Conservation (phyloP, 1,140 invertebrate genomes). For the Aphelinus certus region DNA sequence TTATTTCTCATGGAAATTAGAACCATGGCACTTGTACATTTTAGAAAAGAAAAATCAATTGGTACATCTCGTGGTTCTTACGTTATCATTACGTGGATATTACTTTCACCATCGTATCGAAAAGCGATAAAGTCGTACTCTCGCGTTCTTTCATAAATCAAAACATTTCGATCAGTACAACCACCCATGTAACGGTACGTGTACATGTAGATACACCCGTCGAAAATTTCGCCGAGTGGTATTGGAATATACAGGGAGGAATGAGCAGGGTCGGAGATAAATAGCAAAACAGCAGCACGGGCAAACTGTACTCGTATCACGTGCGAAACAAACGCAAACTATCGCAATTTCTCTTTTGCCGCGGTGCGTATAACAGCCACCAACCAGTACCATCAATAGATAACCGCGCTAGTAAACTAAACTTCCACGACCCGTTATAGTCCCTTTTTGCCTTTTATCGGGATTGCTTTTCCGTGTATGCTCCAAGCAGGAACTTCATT, state of each 20-base stretch:
- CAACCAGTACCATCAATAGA: constrained; percentile 51
- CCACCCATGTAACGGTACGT: not conserved
- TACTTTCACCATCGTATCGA: constrained; percentile 1
- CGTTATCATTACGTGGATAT: not conserved
- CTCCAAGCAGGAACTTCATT: too few species aligned
- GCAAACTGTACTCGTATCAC: constrained; percentile 49
- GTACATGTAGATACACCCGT: not conserved
- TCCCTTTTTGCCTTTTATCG: constrained; percentile 30
- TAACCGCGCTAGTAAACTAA: constrained; percentile 46
- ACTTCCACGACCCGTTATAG: constrained; percentile 41
- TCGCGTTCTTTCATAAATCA: too few species aligned
- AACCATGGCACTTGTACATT: too few species aligned
- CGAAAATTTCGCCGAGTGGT: constrained; percentile 10
- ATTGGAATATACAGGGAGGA: not conserved
- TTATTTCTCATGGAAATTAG: too few species aligned
- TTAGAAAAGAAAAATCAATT: too few species aligned
- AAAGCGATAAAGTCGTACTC: constrained; percentile 6
- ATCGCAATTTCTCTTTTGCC: constrained; percentile 30
- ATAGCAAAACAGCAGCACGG: constrained; percentile 34
- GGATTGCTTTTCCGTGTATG: too few species aligned
- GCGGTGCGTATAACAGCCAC: constrained; percentile 22
- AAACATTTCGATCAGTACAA: too few species aligned
- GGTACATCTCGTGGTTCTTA: not conserved
- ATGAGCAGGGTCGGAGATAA: constrained; percentile 1
- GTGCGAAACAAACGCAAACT: constrained; percentile 55